Percentiles rank a stretch among this genome's conserved stretches.
Conservation (phyloP, 2,113 vertebrate genomes). For the Crotalus viridis region DNA sequence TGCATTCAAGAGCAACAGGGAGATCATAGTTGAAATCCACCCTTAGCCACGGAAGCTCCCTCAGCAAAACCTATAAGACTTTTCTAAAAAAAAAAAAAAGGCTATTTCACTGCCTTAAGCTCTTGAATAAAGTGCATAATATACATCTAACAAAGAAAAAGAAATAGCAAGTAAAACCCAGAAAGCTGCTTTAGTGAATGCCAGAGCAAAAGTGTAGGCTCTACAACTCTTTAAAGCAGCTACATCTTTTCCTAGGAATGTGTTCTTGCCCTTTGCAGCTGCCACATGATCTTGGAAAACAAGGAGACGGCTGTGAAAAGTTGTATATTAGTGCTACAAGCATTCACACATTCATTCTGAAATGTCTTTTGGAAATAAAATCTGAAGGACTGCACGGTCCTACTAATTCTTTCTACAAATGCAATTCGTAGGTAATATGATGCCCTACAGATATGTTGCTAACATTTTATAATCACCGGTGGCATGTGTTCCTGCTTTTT, state of each 20-base stretch:
- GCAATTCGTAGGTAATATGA: neutral
- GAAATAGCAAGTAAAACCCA: neutral
- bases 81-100: neutral
- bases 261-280: neutral
- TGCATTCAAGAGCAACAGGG: neutral
- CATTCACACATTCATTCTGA: neutral
- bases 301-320: neutral
- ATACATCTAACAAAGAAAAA: neutral
- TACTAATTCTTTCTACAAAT: neutral
- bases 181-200: neutral
- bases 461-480: neutral
- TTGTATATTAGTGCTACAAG: neutral
- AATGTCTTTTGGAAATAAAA: neutral
- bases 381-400: neutral
- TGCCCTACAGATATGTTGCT: neutral
- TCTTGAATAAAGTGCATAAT: neutral
- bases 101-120: neutral
- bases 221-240: neutral
- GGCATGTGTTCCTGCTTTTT: neutral
- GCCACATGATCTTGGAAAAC: neutral
- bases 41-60: neutral
- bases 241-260: neutral
- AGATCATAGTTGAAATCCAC: neutral
- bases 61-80: neutral
- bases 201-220: neutral